Conservation (phyloP, 2,797 vertebrate species). For the Malurus splendens region DNA sequence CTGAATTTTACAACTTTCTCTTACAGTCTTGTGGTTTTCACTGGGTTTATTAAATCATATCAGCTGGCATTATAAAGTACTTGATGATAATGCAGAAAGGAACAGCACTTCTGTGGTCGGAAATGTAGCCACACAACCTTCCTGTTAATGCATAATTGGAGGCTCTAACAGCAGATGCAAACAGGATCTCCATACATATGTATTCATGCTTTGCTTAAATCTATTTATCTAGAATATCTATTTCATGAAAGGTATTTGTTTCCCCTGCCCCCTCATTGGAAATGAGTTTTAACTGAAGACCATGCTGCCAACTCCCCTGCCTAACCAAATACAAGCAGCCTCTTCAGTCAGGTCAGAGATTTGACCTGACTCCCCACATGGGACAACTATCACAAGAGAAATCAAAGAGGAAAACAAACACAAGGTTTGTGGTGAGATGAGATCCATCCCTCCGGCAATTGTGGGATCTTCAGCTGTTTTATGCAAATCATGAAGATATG, state of each 20-base stretch:
- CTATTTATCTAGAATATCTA: neutral
- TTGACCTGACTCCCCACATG: neutral
- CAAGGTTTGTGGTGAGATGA: neutral
- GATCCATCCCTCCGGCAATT: neutral
- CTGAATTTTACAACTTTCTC: conserved; percentile 17
- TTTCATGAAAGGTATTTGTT: neutral
- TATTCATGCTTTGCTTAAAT: neutral
- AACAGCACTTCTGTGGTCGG: neutral
- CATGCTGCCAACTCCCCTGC: neutral
- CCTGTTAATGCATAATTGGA: neutral
- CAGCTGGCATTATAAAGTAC: neutral
- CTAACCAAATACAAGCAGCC: neutral
- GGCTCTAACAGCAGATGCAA: neutral
- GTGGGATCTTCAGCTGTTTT: neutral
- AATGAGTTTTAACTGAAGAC: neutral
- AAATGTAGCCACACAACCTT: neutral
- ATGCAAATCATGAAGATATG: neutral
- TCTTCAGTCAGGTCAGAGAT: neutral
- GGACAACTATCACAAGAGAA: neutral
- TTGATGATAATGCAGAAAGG: neutral
- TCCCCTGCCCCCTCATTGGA: neutral
- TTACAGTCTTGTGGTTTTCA: conserved; percentile 26
- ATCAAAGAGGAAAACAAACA: neutral
- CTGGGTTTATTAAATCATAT: neutral
- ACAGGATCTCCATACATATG: neutral